Percentiles rank a stretch among this genome's conserved stretches.
Conservation (phyloP, 2,888 invertebrate species). For the Limnephilus lunatus region DNA sequence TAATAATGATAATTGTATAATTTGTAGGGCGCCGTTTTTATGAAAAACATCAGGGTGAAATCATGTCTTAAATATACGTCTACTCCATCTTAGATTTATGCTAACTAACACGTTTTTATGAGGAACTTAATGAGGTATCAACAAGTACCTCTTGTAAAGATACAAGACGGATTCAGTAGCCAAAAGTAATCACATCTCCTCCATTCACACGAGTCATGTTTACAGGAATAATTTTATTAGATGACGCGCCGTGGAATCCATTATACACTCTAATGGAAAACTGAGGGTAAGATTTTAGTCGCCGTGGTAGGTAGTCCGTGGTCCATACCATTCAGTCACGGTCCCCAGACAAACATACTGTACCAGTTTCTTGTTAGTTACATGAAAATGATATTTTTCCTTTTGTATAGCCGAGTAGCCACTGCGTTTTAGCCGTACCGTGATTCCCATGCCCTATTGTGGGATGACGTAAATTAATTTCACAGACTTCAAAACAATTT, state of each 20-base stretch:
- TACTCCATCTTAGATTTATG: too few relatives aligned
- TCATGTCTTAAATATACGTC: too few relatives aligned
- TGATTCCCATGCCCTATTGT: slow-evolving; percentile 62
- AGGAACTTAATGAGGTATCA: not conserved
- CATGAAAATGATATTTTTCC: slow-evolving; percentile 61
- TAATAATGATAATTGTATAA: too few relatives aligned
- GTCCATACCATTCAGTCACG: slow-evolving; percentile 45
- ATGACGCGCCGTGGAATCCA: slow-evolving; percentile 53
- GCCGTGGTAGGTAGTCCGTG: not conserved
- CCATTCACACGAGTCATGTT: slow-evolving; percentile 51
- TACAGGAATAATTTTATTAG: slow-evolving; percentile 54
- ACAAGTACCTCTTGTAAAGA: not conserved
- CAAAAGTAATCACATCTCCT: not conserved
- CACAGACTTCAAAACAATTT: slow-evolving; percentile 41
- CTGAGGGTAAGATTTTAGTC: not conserved
- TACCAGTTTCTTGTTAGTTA: slow-evolving; percentile 46
- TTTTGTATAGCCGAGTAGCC: slow-evolving; percentile 51
- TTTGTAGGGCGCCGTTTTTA: too few relatives aligned
- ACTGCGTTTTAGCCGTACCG: slow-evolving; percentile 40
- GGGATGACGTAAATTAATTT: slow-evolving; percentile 56
- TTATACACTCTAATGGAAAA: slow-evolving; percentile 62
- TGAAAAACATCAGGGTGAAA: too few relatives aligned
- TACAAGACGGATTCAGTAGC: not conserved
- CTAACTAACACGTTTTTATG: too few relatives aligned
- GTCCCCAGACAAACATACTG: slow-evolving; percentile 18